Base-by-base conservation (phyloP, 2,113 vertebrate genomes). In the Muscicapa adusta region DNA sequence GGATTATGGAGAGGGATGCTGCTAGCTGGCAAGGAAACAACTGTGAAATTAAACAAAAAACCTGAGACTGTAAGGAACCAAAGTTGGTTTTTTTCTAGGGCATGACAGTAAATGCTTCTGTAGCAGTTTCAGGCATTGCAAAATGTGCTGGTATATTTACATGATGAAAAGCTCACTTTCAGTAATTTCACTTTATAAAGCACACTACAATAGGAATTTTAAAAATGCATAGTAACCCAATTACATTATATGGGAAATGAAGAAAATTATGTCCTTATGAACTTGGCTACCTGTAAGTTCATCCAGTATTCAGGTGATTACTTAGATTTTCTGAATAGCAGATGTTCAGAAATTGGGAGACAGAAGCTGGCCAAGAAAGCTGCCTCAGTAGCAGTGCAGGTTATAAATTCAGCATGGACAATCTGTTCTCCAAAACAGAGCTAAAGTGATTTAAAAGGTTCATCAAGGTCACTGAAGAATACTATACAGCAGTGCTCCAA, bases 381-480 rank as follows among this genome's bases (percentile, higher is more conserved):
- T 83, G 71, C 85, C 47, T 85, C 63, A 70, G 63, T 94, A 92
- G 75, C 71, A 91, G 47, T 45, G 22, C 85, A 89, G 87, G 89
- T 96, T 94, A 92, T 95, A 95, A 85, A 96, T 92, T 89, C 91
- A 83, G 42, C 51, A 33, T 67, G 63, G 88, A 82, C 94, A 96
- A 89, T 96, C 94, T 96, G 89, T 91, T 96, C 94, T 93, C 53
- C 89, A 89, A 93, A 96, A 93, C 54, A 91, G 71, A 89, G 60
- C 78, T 96, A 79, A 93, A 96, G 88, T 96, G 93, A 88, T 93
- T 95, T 95, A 83, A 91, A 89, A 95, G 67, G 94, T 95, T 85
- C 12, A 31, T 91, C 96, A 96, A 94, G 95, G 94, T 94, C 89
- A 91, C 71, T 56, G 68, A 79, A 89, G 85, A 94, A 80, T 85